Evolutionary conservation across 2,888 invertebrate genomes (phyloP).

Genomic region (Xestia xanthographa): DNA sequence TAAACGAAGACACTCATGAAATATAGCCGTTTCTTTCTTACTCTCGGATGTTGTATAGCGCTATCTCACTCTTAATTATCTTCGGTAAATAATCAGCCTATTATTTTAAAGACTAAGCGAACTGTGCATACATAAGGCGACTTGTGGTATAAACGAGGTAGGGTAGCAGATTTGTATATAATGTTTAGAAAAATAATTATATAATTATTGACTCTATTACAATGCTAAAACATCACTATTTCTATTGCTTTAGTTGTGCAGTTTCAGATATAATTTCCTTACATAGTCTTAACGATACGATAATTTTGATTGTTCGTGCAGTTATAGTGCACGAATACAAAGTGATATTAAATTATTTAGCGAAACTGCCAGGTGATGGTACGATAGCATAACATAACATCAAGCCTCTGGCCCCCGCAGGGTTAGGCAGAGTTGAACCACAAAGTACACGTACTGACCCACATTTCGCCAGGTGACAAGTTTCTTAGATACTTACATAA

Average conservation of each 20-base stretch:
- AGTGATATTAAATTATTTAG: neutral
- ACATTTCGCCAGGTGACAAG: neutral
- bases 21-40: neutral
- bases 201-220: neutral
- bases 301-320: neutral
- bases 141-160: constrained; percentile 17
- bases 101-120: neutral
- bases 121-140: constrained; percentile 38
- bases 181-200: constrained; percentile 36
- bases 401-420: neutral
- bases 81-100: constrained; percentile 8
- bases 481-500: neutral
- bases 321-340: neutral
- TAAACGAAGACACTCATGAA: neutral
- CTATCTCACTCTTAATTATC: neutral
- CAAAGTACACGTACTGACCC: too few relatives aligned
- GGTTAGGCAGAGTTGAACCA: neutral
- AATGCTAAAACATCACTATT: constrained; percentile 1
- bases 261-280: neutral
- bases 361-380: neutral
- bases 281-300: neutral
- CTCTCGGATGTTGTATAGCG: neutral
- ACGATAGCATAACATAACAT: neutral
- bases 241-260: constrained; percentile 4
- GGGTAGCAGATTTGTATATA: neutral